Evolutionary conservation across 2,888 invertebrate genomes (phyloP).

Genomic region (Chrysomela aeneicollis): DNA sequence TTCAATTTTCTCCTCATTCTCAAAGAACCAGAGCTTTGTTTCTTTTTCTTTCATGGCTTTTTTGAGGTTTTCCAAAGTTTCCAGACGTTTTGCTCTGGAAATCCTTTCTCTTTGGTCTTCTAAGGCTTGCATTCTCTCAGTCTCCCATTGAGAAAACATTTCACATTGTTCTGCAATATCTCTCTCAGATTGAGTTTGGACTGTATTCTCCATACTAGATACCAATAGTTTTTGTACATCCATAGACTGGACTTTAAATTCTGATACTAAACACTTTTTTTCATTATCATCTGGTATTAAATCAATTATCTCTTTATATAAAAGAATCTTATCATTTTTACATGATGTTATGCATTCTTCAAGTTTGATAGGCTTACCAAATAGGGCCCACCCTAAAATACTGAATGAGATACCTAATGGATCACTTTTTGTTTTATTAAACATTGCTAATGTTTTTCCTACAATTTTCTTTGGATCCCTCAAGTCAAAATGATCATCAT

Average conservation of each 20-base stretch:
- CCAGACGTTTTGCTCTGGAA: conserved; percentile 60
- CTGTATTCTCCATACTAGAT: conserved; percentile 58
- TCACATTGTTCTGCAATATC: conserved; percentile 68
- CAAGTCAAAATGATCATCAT: conserved; percentile 92
- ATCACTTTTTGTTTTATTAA: conserved; percentile 63
- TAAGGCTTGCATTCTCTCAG: conserved; percentile 66
- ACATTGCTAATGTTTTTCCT: conserved; percentile 82
- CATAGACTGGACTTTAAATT: conserved; percentile 40
- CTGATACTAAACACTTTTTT: conserved; percentile 41
- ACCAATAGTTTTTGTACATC: conserved; percentile 62
- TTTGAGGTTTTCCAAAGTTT: conserved; percentile 69
- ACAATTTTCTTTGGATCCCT: conserved; percentile 73
- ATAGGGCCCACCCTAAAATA: conserved; percentile 59
- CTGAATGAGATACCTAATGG: conserved; percentile 63
- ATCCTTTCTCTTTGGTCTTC: conserved; percentile 68
- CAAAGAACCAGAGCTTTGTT: conserved; percentile 79
- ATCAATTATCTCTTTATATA: conserved; percentile 57
- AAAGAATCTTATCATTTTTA: conserved; percentile 51
- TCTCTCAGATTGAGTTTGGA: conserved; percentile 65
- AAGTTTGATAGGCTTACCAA: conserved; percentile 53
- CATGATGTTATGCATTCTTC: conserved; percentile 54
- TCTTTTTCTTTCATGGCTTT: conserved; percentile 69
- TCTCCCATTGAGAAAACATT: conserved; percentile 69
- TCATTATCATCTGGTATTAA: conserved; percentile 56
- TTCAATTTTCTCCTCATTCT: conserved; percentile 79